Percentiles rank a stretch among this genome's conserved stretches.
These are phyloP conservation scores for Jaculus jaculus DNA, from an alignment of 2,113 vertebrate genomes.

Conservation along the genomic window DNA sequence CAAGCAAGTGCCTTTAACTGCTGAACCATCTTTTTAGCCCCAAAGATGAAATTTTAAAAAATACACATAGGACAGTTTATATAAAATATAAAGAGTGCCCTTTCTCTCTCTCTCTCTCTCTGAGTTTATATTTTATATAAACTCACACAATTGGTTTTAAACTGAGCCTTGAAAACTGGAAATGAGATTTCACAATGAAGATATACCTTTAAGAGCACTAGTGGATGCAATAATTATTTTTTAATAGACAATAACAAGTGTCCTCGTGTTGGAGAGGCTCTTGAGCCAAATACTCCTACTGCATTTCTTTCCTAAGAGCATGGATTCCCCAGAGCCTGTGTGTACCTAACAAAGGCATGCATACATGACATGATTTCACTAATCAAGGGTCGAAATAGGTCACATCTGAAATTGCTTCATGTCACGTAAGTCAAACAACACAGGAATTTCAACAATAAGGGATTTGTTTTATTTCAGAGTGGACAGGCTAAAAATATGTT, in stretches of 20 bases:
- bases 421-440: not conserved
- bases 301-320: not conserved
- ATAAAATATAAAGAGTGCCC: not conserved
- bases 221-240: conserved; percentile 50
- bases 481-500: not conserved
- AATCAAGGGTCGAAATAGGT: not conserved
- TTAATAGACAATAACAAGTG: conserved; percentile 44
- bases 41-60: not conserved
- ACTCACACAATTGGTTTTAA: conserved; percentile 43
- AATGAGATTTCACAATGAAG: not conserved
- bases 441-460: not conserved
- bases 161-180: conserved; percentile 10
- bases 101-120: too few relatives aligned
- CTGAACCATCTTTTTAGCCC: too few relatives aligned
- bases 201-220: conserved; percentile 5
- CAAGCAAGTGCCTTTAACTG: too few relatives aligned
- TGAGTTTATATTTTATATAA: too few relatives aligned
- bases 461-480: not conserved
- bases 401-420: conserved; percentile 13
- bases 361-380: not conserved
- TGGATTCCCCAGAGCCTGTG: not conserved
- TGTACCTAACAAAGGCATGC: not conserved
- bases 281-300: conserved; percentile 9
- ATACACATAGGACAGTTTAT: not conserved
- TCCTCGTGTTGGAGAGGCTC: conserved; percentile 38